phyloP scores from a whole-genome alignment of 2,113 vertebrate genomes.

The Dermatemys mawii region DNA sequence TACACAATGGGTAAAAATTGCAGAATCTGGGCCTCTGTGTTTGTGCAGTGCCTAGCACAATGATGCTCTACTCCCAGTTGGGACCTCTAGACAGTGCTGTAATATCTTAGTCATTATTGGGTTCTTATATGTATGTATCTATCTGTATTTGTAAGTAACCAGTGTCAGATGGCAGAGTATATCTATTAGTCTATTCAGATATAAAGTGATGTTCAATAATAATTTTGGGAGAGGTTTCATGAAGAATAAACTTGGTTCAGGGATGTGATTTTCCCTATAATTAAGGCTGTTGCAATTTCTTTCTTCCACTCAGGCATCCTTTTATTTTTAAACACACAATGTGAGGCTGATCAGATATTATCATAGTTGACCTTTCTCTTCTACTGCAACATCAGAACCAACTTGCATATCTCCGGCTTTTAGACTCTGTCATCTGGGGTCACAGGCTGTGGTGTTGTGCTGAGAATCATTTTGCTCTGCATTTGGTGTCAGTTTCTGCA shows the following conservation, averaged over 20 bases:
- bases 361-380: slow-evolving; percentile 15
- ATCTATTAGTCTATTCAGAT: rapidly evolving
- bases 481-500: slow-evolving; percentile 57
- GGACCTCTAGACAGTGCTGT: neutral
- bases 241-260: neutral
- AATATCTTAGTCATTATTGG: neutral
- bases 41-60: rapidly evolving
- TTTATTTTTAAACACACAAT: slow-evolving; percentile 8
- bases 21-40: neutral
- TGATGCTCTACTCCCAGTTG: rapidly evolving
- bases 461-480: neutral
- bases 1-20: rapidly evolving
- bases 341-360: neutral
- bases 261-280: rapidly evolving
- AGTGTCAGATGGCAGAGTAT: neutral
- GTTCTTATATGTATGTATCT: neutral
- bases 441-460: neutral
- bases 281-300: rapidly evolving
- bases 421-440: slow-evolving; percentile 21
- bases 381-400: slow-evolving; percentile 11
- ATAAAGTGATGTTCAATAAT: rapidly evolving
- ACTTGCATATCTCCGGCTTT: neutral
- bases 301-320: neutral
- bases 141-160: neutral
- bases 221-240: neutral